A percentile compares a stretch with the other conserved stretches of the same genome.
phyloP scores from a whole-genome alignment of 92 coral and sea anemone genomes.

The Pocillopora meandrina region DNA sequence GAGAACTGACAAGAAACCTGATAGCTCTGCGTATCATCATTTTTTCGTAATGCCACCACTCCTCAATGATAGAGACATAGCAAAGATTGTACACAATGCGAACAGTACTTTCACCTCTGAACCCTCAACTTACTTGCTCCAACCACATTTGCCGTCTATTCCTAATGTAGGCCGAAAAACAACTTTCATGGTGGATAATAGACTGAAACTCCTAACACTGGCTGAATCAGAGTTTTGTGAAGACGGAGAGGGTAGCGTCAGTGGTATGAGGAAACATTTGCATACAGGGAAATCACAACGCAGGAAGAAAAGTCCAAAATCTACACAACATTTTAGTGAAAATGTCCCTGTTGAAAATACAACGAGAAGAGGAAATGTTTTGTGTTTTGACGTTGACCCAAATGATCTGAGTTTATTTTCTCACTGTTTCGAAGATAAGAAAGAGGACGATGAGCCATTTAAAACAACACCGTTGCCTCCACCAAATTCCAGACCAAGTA shows the following conservation, averaged over 20 bases:
- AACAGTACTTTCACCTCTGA: conserved; percentile 55
- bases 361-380: conserved; percentile 29
- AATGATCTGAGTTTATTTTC: conserved; percentile 76
- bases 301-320: conserved; percentile 23
- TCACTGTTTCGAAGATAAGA: conserved; percentile 42
- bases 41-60: conserved; percentile 63
- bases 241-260: conserved; percentile 9
- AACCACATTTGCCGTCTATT: conserved; percentile 91
- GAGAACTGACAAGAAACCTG: conserved; percentile 9
- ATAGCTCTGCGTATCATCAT: conserved; percentile 23
- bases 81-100: conserved; percentile 66
- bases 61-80: conserved; percentile 69
- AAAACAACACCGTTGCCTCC: conserved; percentile 69
- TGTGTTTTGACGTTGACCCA: conserved; percentile 82
- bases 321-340: not conserved
- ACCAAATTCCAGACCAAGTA: conserved; percentile 81
- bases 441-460: conserved; percentile 27
- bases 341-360: conserved; percentile 3
- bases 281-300: conserved; percentile 41
- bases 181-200: conserved; percentile 68
- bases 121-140: conserved; percentile 69
- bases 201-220: conserved; percentile 71
- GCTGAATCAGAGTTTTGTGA: conserved; percentile 59
- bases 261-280: conserved; percentile 46
- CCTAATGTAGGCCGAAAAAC: conserved; percentile 85